These are phyloP conservation scores for Dendrocincla fuliginosa DNA, from an alignment of 2,797 vertebrate species.

Conservation along the genomic window DNA sequence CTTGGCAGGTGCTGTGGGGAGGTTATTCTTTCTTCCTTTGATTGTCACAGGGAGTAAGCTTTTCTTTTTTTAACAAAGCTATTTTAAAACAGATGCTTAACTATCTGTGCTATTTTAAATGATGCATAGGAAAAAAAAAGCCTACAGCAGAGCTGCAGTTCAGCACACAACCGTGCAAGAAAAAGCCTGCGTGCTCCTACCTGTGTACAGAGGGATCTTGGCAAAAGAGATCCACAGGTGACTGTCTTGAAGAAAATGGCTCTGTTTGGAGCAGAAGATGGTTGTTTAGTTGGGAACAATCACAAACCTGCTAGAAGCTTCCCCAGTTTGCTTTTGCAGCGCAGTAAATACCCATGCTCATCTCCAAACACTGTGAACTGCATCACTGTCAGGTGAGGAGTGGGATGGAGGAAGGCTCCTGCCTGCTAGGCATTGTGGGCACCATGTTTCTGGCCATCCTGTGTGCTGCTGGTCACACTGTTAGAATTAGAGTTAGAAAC, in stretches of 20 bases:
- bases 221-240: neutral
- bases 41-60: conserved; percentile 8
- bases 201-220: neutral
- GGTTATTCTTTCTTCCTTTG: conserved; percentile 54
- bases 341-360: neutral
- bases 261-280: neutral
- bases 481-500: neutral
- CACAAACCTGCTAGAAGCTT: neutral
- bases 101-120: conserved; percentile 59
- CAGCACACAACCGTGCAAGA: neutral
- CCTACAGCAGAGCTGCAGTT: neutral
- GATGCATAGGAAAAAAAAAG: conserved; percentile 36
- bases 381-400: neutral
- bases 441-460: neutral
- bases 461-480: neutral
- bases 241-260: neutral
- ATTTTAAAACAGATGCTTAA: conserved; percentile 58
- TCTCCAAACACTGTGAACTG: neutral
- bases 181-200: neutral
- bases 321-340: neutral
- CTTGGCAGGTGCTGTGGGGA: neutral
- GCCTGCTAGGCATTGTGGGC: neutral
- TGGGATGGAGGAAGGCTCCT: neutral
- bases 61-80: conserved; percentile 55
- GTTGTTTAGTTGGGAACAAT: neutral